Evolutionary conservation across 1,140 invertebrate genomes (phyloP).

Genomic region (Vanessa atalanta): DNA sequence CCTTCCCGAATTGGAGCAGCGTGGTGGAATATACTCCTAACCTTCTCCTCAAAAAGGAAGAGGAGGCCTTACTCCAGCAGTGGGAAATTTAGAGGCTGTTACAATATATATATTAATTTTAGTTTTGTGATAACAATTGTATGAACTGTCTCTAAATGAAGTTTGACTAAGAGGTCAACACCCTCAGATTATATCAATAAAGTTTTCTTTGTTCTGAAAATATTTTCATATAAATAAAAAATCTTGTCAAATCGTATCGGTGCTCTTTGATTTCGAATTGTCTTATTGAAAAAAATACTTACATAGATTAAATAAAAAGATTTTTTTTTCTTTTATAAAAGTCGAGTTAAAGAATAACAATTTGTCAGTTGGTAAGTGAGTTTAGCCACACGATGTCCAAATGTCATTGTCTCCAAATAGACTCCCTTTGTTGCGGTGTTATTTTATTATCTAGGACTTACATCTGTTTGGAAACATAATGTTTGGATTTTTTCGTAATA

Average conservation of each 20-base stretch:
- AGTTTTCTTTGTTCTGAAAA: too few species aligned
- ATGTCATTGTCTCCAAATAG: conserved; percentile 32
- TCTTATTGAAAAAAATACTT: neutral
- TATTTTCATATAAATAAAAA: too few species aligned
- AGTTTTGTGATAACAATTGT: too few species aligned
- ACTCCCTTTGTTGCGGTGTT: conserved; percentile 29
- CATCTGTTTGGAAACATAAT: neutral
- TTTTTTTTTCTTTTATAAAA: neutral
- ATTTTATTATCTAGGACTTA: conserved; percentile 33
- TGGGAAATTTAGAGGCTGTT: too few species aligned
- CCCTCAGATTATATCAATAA: too few species aligned
- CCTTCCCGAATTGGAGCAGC: too few species aligned
- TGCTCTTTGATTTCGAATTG: neutral
- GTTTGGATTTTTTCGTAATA: conserved; percentile 2
- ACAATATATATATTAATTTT: too few species aligned
- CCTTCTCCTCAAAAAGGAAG: too few species aligned
- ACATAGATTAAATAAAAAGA: neutral
- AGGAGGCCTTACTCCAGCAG: too few species aligned
- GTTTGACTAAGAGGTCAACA: too few species aligned
- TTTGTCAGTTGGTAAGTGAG: conserved; percentile 30
- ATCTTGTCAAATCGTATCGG: neutral
- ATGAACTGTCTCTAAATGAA: too few species aligned
- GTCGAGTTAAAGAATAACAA: conserved; percentile 20
- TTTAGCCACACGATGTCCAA: conserved; percentile 36
- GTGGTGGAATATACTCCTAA: too few species aligned